phyloP scores from a whole-genome alignment of 92 coral and sea anemone species.

The Phenganax marumi region DNA sequence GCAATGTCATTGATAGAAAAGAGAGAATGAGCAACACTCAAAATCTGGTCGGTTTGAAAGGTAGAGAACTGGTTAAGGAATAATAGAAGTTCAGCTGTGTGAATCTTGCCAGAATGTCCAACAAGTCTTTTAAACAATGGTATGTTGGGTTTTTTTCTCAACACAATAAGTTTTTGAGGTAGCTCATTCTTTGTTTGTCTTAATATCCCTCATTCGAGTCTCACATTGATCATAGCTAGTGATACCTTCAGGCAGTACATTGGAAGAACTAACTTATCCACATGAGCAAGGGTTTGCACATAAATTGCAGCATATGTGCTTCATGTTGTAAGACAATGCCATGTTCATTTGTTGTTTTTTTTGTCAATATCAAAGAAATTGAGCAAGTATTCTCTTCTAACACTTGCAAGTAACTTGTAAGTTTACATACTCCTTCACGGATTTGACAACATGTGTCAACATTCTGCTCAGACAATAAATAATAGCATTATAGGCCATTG shows the following conservation, averaged over 20 bases:
- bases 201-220: conserved; percentile 4
- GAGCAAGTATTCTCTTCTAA: conserved; percentile 46
- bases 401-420: conserved; percentile 16
- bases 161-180: conserved; percentile 13
- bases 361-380: conserved; percentile 29
- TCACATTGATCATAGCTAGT: not conserved
- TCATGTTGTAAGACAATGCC: conserved; percentile 16
- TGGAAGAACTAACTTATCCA: conserved; percentile 26
- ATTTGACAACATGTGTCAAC: conserved; percentile 50
- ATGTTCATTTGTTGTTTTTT: conserved; percentile 11
- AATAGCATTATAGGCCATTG: conserved; percentile 43
- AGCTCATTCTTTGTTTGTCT: conserved; percentile 22
- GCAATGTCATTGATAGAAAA: conserved; percentile 22
- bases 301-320: conserved; percentile 40
- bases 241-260: not conserved
- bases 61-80: conserved; percentile 36
- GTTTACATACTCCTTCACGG: conserved; percentile 41
- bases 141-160: conserved; percentile 21
- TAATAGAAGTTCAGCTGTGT: conserved; percentile 20
- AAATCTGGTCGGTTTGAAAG: conserved; percentile 31
- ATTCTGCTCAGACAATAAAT: conserved; percentile 40
- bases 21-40: conserved; percentile 14
- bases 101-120: conserved; percentile 33
- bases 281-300: conserved; percentile 45
- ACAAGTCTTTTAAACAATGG: conserved; percentile 31